phyloP scores from a whole-genome alignment of 2,797 vertebrate genomes.

The Sebastes oblongus region DNA sequence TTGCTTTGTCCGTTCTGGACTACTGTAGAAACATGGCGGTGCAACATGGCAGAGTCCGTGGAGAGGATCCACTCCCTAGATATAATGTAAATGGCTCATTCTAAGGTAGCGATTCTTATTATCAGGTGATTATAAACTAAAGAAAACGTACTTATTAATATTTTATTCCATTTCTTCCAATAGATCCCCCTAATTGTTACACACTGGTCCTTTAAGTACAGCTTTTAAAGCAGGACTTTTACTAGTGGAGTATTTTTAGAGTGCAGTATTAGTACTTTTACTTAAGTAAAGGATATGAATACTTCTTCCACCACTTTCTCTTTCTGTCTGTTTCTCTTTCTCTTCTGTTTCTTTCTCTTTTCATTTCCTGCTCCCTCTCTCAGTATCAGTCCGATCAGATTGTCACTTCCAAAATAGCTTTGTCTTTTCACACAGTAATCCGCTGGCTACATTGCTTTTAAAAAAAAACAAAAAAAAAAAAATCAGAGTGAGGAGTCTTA shows the following conservation, averaged over 20 bases:
- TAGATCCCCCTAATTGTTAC: no score
- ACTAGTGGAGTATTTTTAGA: neutral
- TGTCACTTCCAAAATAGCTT: slow-evolving; percentile 49
- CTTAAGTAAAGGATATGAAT: neutral
- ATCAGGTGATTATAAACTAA: no score
- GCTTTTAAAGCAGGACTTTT: neutral
- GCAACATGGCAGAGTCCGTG: no score
- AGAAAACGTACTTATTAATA: no score
- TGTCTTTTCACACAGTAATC: slow-evolving; percentile 44
- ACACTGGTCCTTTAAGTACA: no score
- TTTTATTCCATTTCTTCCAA: no score
- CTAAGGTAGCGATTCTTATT: no score
- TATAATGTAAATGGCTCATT: no score
- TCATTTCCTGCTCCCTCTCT: neutral
- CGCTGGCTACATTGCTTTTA: slow-evolving; percentile 19
- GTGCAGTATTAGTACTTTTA: neutral
- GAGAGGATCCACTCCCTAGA: no score
- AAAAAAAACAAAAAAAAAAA: neutral
- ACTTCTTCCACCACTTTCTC: neutral
- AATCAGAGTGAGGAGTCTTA: neutral
- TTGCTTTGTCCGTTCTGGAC: no score
- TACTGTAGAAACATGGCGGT: no score
- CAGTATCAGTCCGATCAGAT: neutral
- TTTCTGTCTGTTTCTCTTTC: neutral
- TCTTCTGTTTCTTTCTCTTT: slow-evolving; percentile 1